Percentiles rank a stretch among this genome's conserved stretches.
Conservation (phyloP, 2,113 vertebrate genomes). For the Noctilio leporinus region DNA sequence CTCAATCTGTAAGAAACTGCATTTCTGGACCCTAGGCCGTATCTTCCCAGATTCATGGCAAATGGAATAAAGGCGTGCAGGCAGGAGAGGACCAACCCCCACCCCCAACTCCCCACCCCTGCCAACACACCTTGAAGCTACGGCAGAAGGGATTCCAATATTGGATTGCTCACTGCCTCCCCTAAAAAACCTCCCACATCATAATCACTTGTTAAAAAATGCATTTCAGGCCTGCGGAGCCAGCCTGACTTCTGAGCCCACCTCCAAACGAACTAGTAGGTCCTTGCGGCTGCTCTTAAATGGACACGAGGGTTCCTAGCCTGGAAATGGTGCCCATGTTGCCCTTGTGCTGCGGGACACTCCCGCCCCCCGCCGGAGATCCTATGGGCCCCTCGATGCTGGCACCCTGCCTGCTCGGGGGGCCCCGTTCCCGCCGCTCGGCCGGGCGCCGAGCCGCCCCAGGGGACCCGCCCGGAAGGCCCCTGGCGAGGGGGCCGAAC, state of each 20-base stretch:
- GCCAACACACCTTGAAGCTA: neutral
- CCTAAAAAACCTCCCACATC: neutral
- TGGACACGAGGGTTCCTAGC: neutral
- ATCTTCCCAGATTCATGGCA: neutral
- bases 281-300: neutral
- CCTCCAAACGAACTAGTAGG: neutral
- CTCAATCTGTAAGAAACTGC: neutral
- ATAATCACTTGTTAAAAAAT: neutral
- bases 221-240: neutral
- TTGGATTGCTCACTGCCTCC: neutral
- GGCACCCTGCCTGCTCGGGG: neutral
- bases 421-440: neutral
- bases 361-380: neutral
- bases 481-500: too few relatives aligned
- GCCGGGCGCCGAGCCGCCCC: neutral
- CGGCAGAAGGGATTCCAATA: neutral
- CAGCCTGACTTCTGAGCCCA: neutral
- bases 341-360: neutral
- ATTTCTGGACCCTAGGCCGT: neutral
- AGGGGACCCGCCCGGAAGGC: neutral
- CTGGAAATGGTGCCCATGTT: neutral
- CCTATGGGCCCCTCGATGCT: neutral
- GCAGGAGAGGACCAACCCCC: fast-evolving
- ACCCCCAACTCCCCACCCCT: fast-evolving
- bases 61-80: neutral